Percentiles rank a stretch among this genome's conserved stretches.
phyloP scores from a whole-genome alignment of 2,888 invertebrate genomes.

The Chrysomela aeneicollis region DNA sequence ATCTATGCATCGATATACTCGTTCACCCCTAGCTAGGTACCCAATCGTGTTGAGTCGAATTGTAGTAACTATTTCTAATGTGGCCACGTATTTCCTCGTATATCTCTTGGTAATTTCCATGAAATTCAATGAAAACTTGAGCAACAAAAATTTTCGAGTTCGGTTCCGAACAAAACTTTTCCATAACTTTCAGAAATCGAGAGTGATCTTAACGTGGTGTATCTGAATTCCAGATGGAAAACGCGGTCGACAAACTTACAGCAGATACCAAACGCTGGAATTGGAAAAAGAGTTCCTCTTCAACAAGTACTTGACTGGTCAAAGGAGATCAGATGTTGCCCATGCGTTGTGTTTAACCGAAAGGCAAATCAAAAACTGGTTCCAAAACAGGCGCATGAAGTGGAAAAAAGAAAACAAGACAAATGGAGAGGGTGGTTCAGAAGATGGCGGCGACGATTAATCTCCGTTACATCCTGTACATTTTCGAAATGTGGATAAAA shows the following conservation, averaged over 20 bases:
- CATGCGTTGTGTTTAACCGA: slow-evolving; percentile 96
- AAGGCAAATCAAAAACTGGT: slow-evolving; percentile 97
- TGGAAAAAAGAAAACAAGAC: slow-evolving; percentile 99
- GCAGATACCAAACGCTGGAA: slow-evolving; percentile 96
- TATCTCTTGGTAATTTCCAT: too few relatives aligned
- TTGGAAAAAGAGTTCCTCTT: slow-evolving; percentile 98
- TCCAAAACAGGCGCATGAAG: slow-evolving; percentile 98
- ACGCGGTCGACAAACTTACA: slow-evolving; percentile 96
- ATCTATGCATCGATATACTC: too few relatives aligned
- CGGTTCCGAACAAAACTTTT: too few relatives aligned
- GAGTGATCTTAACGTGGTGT: background rate
- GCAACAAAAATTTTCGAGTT: too few relatives aligned
- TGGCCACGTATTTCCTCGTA: too few relatives aligned
- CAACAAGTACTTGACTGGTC: slow-evolving; percentile 96
- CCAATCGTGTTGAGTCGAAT: too few relatives aligned
- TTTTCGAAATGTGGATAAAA: too few relatives aligned
- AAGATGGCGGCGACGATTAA: slow-evolving; percentile 88
- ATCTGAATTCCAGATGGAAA: slow-evolving; percentile 84
- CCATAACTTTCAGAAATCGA: too few relatives aligned
- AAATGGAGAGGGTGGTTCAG: slow-evolving; percentile 90
- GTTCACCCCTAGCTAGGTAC: too few relatives aligned
- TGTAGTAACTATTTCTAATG: too few relatives aligned
- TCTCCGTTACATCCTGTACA: too few relatives aligned
- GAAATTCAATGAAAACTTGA: too few relatives aligned
- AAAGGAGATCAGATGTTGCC: slow-evolving; percentile 96